Evolutionary conservation across 1,140 invertebrate species (phyloP), one percentile per base, ranked within the genome.

Genomic region (Vollenhovia emeryi): DNA sequence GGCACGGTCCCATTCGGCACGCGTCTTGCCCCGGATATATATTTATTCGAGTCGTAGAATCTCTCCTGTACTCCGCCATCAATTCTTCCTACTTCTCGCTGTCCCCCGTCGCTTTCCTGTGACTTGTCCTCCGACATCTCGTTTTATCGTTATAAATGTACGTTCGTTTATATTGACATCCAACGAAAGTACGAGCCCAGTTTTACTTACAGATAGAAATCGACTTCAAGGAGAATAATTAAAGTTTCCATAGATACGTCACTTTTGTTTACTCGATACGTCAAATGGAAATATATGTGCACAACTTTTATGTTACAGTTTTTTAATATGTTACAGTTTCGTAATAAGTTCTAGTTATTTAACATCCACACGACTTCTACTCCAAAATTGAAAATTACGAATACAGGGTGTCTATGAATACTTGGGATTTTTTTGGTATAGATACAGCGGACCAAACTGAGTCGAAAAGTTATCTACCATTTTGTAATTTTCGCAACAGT

Each of bases 1-100:
- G 90, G 82, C 6, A 95, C 79, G 6, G 91, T 93, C 69, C 91
- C 90, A 60, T 93, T 73, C 11, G 88, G 5, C 7, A 71, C 66
- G 5, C 66, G 50, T 71, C 30, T 73, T 15, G 66, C 50, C 21
- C 2, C 24, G 2, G 78, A 82, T 30, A 73, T 13, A 6, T 82
- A 73, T 45, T 71, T 30, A n/a, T 33, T 73, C 8, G 66, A 82
- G 21, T 73, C 33, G 3, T 71, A 71, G 0, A n/a, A 30, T 0
- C 18, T 24, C 9, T 73, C 18, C 15, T 75, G 27, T 21, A 45
- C 7, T 73, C 13, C 11, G 9, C 21, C 13, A 57, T 73, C 6
- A 7, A 15, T 11, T 40, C 13, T 18, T 27, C 5, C 18, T 0
- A 0, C 3, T 62, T 60, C 15, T 13, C 18, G 6, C 1, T 64